A percentile compares a stretch with the other conserved stretches of the same genome.
phyloP scores from a whole-genome alignment of 2,113 vertebrate genomes.

The Clarias macrocephalus region DNA sequence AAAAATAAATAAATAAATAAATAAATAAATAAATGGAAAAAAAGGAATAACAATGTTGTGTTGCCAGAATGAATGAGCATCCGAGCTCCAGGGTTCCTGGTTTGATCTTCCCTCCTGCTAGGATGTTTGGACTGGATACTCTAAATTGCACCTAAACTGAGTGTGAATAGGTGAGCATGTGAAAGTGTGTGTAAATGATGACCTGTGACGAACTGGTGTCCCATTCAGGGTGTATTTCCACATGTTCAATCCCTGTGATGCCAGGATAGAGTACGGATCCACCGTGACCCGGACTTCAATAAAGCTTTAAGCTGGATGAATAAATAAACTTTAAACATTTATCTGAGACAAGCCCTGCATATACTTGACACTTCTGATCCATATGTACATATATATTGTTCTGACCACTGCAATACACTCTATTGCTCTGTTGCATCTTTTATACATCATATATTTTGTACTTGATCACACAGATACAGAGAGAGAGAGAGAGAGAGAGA shows the following conservation, averaged over 20 bases:
- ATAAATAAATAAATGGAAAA: background rate
- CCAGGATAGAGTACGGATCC: background rate
- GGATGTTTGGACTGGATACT: background rate
- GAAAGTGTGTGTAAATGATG: background rate
- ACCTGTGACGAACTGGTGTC: background rate
- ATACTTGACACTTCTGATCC: background rate
- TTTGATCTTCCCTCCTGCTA: background rate
- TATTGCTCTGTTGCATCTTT: background rate
- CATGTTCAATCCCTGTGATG: background rate
- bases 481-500: no score
- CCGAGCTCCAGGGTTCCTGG: background rate
- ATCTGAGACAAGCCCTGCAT: background rate
- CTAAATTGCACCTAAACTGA: background rate
- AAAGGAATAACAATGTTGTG: background rate
- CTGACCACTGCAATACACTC: background rate
- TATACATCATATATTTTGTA: conserved; percentile 1
- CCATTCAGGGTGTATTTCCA: no score
- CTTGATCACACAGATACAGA: background rate
- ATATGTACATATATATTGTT: conserved; percentile 4
- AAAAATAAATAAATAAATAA: background rate
- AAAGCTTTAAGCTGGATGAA: background rate
- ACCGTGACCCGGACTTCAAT: background rate
- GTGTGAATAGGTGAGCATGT: background rate
- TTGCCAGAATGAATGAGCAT: background rate
- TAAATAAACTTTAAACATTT: background rate